These are phyloP conservation scores for Bubo bubo DNA, from an alignment of 2,113 vertebrate species.

Conservation along the genomic window DNA sequence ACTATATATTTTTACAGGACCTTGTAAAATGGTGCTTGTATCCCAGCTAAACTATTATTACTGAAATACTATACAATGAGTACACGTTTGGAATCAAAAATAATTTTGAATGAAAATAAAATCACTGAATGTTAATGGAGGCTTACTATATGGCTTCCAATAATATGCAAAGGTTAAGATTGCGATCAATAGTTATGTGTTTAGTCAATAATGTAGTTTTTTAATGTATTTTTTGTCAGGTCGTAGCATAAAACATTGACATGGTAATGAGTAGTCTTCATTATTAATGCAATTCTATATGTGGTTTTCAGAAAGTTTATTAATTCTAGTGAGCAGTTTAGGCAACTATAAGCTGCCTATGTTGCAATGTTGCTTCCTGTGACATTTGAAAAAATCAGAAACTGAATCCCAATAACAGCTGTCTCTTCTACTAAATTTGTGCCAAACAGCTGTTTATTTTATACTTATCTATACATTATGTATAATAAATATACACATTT, in stretches of 20 bases:
- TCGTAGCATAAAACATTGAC: not conserved
- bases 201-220: not conserved
- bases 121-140: not conserved
- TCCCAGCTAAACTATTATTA: not conserved
- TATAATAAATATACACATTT: not conserved
- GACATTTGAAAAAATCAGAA: constrained; percentile 52
- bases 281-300: constrained; percentile 40
- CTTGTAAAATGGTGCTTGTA: not conserved
- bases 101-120: not conserved
- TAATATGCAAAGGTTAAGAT: not conserved
- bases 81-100: not conserved
- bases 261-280: not conserved
- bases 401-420: constrained; percentile 43
- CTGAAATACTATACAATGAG: not conserved
- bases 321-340: constrained; percentile 7
- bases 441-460: not conserved
- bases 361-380: not conserved
- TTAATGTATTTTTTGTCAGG: not conserved
- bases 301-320: not conserved
- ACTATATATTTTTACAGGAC: not conserved
- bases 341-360: not conserved
- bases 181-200: not conserved
- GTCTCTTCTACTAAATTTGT: not conserved
- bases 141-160: not conserved
- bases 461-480: not conserved